Conservation (phyloP, 2,888 invertebrate genomes). For the Bombylius major region DNA sequence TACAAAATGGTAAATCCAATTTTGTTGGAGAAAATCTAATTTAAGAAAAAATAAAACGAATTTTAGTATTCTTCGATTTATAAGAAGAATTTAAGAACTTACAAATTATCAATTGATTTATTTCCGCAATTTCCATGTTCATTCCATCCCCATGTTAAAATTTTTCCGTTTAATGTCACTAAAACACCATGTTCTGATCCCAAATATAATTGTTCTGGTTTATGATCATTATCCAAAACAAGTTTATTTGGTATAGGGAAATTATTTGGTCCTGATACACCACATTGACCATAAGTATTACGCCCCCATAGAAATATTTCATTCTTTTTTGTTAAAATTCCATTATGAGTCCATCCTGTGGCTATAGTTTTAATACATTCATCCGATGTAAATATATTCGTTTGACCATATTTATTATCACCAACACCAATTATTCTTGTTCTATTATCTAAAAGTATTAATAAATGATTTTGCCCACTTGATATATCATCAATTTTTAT, state of each 20-base stretch:
- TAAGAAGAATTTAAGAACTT: conserved; percentile 13
- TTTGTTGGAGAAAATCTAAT: conserved; percentile 26
- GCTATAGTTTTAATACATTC: conserved; percentile 43
- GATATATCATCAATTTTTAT: conserved; percentile 47
- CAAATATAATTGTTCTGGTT: conserved; percentile 31
- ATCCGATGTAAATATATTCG: conserved; percentile 40
- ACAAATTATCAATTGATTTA: conserved; percentile 36
- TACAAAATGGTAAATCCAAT: conserved; percentile 25
- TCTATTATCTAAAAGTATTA: conserved; percentile 22
- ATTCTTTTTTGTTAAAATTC: conserved; percentile 48
- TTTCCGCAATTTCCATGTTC: conserved; percentile 79
- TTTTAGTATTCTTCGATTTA: too few relatives aligned
- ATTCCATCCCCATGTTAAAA: conserved; percentile 83
- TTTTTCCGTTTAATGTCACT: conserved; percentile 47
- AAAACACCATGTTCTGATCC: conserved; percentile 74
- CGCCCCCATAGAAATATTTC: conserved; percentile 64
- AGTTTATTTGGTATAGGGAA: conserved; percentile 25
- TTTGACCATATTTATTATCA: conserved; percentile 71
- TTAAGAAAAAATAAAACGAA: not conserved
- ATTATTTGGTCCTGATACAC: conserved; percentile 34
- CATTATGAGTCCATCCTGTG: conserved; percentile 67
- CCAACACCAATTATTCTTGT: conserved; percentile 56
- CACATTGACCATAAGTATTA: conserved; percentile 69
- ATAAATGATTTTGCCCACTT: conserved; percentile 69
- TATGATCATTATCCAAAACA: conserved; percentile 16